phyloP scores from a whole-genome alignment of 2,113 vertebrate species.

The Potamarius usumacintae region DNA sequence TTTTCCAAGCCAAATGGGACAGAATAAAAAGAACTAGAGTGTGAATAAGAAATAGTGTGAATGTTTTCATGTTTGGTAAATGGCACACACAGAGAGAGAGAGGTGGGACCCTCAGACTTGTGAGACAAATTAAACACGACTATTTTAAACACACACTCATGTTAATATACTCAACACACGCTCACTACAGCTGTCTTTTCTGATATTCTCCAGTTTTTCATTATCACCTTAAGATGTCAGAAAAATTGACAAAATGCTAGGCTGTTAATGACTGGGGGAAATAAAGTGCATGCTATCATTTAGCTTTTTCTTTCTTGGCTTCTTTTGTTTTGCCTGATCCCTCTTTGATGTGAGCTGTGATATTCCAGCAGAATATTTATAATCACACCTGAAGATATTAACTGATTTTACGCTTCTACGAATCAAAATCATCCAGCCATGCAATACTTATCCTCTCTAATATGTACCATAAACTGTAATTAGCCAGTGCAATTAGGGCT shows the following conservation, averaged over 20 bases:
- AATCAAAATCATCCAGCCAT: conserved; percentile 29
- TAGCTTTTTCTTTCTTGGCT: background rate
- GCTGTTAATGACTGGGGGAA: background rate
- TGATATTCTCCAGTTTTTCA: background rate
- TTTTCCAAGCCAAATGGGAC: background rate
- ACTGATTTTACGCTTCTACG: conserved; percentile 4
- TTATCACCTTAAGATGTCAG: background rate
- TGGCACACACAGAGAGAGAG: background rate
- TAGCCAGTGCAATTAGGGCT: conserved; percentile 37
- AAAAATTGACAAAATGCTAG: background rate
- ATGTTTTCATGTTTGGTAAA: conserved; percentile 28
- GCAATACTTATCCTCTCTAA: conserved; percentile 42
- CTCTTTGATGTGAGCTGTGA: conserved; percentile 30
- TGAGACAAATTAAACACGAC: conserved; percentile 1
- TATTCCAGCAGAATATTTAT: conserved; percentile 34
- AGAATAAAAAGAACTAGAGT: background rate
- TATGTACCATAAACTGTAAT: conserved; percentile 42
- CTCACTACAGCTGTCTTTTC: background rate
- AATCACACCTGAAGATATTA: conserved; percentile 34
- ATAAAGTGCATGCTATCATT: background rate
- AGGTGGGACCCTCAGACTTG: background rate
- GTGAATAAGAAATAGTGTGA: conserved; percentile 9
- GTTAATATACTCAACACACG: background rate
- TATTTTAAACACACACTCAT: conserved; percentile 3
- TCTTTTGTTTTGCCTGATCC: background rate